Percentiles rank a stretch among this genome's conserved stretches.
These are phyloP conservation scores for Varanus komodoensis DNA, from an alignment of 2,113 vertebrate species.

Conservation along the genomic window DNA sequence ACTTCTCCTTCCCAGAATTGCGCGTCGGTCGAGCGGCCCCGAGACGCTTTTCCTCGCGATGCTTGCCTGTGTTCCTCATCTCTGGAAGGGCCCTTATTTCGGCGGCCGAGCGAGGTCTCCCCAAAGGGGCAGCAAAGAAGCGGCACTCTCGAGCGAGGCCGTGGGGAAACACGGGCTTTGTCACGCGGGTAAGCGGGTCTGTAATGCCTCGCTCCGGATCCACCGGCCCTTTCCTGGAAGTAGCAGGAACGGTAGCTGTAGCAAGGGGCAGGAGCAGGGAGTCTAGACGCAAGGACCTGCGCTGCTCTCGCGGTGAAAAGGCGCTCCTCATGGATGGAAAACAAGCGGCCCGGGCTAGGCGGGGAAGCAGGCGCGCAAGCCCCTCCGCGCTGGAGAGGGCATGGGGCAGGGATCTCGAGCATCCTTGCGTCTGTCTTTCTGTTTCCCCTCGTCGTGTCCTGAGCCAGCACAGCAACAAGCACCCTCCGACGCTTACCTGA, in stretches of 20 bases:
- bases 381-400: background rate
- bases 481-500: no score
- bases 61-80: slow-evolving; percentile 55
- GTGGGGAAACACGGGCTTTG: background rate
- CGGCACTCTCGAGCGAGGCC: background rate
- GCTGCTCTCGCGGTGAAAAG: background rate
- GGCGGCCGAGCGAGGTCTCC: background rate
- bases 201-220: background rate
- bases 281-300: background rate
- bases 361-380: background rate
- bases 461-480: background rate
- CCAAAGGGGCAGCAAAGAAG: background rate
- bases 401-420: no score
- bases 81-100: background rate
- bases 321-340: background rate
- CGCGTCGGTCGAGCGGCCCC: slow-evolving; percentile 17
- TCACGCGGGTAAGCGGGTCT: background rate
- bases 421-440: no score
- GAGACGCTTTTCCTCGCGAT: slow-evolving; percentile 8
- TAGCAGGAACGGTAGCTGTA: background rate
- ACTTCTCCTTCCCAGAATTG: background rate
- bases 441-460: no score
- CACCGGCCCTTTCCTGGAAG: background rate
- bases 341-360: background rate
- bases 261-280: background rate